These are phyloP conservation scores for Poeciliopsis infans DNA, from an alignment of 2,797 vertebrate species.

Conservation along the genomic window DNA sequence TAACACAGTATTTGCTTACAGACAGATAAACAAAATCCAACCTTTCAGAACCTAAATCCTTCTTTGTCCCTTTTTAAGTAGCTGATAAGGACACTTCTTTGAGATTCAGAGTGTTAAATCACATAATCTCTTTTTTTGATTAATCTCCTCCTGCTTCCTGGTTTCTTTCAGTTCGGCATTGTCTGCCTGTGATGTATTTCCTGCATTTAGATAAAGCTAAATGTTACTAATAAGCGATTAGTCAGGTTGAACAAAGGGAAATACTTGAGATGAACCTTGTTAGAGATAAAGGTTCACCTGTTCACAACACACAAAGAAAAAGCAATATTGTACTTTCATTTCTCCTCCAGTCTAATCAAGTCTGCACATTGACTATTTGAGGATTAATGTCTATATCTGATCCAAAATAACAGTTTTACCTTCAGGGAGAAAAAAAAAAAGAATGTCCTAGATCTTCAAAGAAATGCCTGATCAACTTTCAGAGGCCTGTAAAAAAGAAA, in stretches of 20 bases:
- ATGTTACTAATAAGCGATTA: neutral
- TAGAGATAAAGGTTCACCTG: neutral
- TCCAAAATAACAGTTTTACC: neutral
- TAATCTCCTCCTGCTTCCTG: neutral
- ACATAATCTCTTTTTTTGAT: neutral
- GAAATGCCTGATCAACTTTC: neutral
- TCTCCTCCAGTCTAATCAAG: neutral
- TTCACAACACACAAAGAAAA: neutral
- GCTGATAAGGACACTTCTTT: neutral
- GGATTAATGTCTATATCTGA: neutral
- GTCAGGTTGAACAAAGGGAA: neutral
- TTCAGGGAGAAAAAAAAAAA: neutral
- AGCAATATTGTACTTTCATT: neutral
- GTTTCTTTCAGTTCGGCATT: neutral
- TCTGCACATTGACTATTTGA: neutral
- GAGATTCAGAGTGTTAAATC: neutral
- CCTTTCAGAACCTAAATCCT: neutral
- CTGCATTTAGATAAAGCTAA: neutral
- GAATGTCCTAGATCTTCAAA: neutral
- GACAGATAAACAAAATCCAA: neutral
- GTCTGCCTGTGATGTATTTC: neutral
- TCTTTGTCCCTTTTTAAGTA: conserved; percentile 2
- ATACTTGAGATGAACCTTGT: neutral
- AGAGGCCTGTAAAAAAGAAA: neutral
- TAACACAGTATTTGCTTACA: neutral